phyloP scores from a whole-genome alignment of 2,113 vertebrate genomes.

The Xiphorhynchus elegans region DNA sequence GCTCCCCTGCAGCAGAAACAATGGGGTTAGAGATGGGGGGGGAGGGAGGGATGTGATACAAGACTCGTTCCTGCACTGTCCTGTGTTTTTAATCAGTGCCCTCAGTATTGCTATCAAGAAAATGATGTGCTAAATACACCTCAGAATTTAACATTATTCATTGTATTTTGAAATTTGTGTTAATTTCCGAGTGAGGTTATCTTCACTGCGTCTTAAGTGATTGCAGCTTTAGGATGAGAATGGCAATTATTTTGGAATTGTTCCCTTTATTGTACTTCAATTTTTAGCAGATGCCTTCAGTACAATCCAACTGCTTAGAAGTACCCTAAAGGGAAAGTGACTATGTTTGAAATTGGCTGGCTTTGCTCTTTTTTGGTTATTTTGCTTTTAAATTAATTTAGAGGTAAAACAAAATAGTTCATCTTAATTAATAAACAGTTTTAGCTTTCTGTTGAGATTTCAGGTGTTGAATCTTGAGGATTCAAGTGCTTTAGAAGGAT shows the following conservation, averaged over 20 bases:
- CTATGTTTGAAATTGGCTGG: not conserved
- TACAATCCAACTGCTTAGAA: not conserved
- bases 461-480: not conserved
- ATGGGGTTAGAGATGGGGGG: not conserved
- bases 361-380: not conserved
- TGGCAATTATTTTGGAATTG: not conserved
- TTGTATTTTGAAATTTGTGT: not conserved
- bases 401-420: slow-evolving; percentile 21
- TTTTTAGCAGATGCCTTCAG: slow-evolving; percentile 18
- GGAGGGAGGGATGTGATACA: fast-evolving
- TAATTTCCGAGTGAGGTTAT: not conserved
- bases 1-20: not conserved
- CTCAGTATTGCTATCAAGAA: not conserved
- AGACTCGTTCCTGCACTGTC: not conserved
- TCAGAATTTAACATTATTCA: not conserved
- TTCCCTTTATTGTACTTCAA: not conserved
- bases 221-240: not conserved
- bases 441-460: slow-evolving; percentile 34
- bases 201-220: not conserved
- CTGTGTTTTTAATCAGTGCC: not conserved
- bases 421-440: slow-evolving; percentile 8
- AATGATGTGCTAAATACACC: not conserved
- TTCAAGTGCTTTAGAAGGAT: slow-evolving; percentile 15
- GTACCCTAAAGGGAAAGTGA: slow-evolving; percentile 21
- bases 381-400: slow-evolving; percentile 30